Percentiles rank a stretch among this genome's conserved stretches.
Conservation (phyloP, 64 coral and sea anemone genomes). For the Montipora efflorescens region DNA sequence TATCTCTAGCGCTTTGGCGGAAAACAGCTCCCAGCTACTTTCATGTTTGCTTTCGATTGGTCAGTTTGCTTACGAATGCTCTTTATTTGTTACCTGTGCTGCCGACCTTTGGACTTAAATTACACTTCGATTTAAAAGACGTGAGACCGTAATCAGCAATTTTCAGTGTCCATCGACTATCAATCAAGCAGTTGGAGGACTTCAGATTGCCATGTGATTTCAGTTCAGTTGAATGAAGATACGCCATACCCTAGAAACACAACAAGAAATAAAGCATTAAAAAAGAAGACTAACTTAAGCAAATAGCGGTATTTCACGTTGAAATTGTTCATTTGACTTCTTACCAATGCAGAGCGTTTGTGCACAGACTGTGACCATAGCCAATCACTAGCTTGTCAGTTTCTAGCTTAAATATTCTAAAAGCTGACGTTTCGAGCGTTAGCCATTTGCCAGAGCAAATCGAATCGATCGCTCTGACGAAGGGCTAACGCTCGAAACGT, state of each 20-base stretch:
- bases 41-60: too few species aligned
- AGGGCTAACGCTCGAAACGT: too few species aligned
- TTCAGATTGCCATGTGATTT: slow-evolving; percentile 82
- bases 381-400: too few species aligned
- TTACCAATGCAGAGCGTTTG: too few species aligned
- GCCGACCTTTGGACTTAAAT: slow-evolving; percentile 7
- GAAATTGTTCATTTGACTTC: too few species aligned
- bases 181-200: slow-evolving; percentile 85
- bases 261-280: not conserved
- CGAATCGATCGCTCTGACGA: too few species aligned
- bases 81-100: slow-evolving; percentile 25
- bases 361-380: too few species aligned
- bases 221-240: slow-evolving; percentile 75
- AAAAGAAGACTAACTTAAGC: not conserved
- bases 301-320: not conserved
- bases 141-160: slow-evolving; percentile 81
- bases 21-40: not conserved
- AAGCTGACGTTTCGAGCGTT: too few species aligned
- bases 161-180: slow-evolving; percentile 87
- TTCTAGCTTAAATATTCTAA: too few species aligned
- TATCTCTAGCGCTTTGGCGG: not conserved
- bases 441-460: too few species aligned
- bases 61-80: not conserved
- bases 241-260: slow-evolving; percentile 76
- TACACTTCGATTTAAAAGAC: slow-evolving; percentile 62